phyloP scores from a whole-genome alignment of 2,888 invertebrate species.

The Panzeria rudis region DNA sequence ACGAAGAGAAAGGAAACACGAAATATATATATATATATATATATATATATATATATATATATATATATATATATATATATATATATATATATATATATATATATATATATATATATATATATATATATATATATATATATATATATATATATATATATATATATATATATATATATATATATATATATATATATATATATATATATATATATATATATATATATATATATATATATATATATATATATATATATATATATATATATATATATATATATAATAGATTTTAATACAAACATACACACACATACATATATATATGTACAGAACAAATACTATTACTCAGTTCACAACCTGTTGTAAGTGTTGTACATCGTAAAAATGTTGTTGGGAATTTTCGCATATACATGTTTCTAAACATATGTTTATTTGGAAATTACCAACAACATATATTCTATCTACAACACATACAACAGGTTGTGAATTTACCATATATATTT shows the following conservation, averaged over 20 bases:
- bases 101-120: conserved; percentile 10
- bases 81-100: too few relatives aligned
- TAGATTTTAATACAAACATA: conserved; percentile 13
- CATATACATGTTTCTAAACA: conserved; percentile 37
- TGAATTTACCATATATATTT: too few relatives aligned
- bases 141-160: too few relatives aligned
- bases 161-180: conserved; percentile 11
- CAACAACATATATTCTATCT: too few relatives aligned
- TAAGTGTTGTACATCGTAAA: too few relatives aligned
- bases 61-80: neutral
- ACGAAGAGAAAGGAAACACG: conserved; percentile 22
- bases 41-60: neutral
- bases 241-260: neutral
- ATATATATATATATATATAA: neutral
- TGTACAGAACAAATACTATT: neutral
- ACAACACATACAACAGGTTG: too few relatives aligned
- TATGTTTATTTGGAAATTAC: too few relatives aligned
- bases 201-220: neutral
- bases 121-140: neutral
- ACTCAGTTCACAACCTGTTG: too few relatives aligned
- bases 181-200: neutral
- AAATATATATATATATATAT: conserved; percentile 31
- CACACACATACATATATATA: neutral
- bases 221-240: conserved; percentile 1
- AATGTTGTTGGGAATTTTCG: conserved; percentile 12